A percentile compares a stretch with the other conserved stretches of the same genome.
Evolutionary conservation across 2,888 invertebrate species (phyloP).

Genomic region (Harpalus rufipes): DNA sequence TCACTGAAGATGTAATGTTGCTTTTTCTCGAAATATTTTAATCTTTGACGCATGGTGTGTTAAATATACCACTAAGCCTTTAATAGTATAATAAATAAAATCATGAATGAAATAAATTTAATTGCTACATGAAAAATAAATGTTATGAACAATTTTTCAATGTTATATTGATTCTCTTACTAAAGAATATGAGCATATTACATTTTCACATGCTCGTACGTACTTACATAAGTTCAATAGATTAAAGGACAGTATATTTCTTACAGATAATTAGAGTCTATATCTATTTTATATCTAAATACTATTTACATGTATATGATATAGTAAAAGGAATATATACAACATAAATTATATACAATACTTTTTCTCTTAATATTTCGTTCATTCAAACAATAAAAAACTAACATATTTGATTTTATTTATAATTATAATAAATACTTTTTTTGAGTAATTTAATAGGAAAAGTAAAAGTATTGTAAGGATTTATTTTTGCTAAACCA

Average conservation of each 20-base stretch:
- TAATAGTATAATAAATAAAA: neutral
- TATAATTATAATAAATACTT: too few relatives aligned
- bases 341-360: slow-evolving; percentile 19
- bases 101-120: neutral
- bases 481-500: too few relatives aligned
- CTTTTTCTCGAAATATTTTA: too few relatives aligned
- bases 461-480: too few relatives aligned
- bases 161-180: neutral
- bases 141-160: neutral
- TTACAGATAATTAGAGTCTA: neutral
- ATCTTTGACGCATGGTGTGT: too few relatives aligned
- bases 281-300: slow-evolving; percentile 28
- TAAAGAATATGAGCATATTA: neutral
- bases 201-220: neutral
- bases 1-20: too few relatives aligned
- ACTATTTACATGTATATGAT: slow-evolving; percentile 28
- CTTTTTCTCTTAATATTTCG: neutral
- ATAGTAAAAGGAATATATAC: neutral
- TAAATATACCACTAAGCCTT: neutral
- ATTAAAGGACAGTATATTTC: slow-evolving; percentile 6
- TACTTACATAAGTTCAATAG: neutral
- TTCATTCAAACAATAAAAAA: neutral
- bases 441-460: too few relatives aligned
- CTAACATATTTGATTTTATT: too few relatives aligned
- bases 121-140: neutral